Conservation (phyloP, 1,140 invertebrate species). For the Cydia pomonella region DNA sequence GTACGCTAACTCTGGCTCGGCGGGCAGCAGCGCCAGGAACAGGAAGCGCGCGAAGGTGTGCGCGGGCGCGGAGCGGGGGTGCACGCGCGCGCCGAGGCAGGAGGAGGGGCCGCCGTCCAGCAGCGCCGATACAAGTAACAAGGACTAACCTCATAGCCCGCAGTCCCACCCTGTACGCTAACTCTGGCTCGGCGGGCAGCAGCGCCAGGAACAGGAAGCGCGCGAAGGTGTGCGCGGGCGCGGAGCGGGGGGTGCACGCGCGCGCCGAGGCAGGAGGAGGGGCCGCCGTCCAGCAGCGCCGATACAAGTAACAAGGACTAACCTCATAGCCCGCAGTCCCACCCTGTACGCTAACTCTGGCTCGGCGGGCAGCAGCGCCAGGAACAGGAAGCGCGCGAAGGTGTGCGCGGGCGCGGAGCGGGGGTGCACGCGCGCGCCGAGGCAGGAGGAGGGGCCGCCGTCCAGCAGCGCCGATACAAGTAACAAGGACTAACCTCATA, state of each 20-base stretch:
- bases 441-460: slow-evolving; percentile 88
- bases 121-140: too few relatives aligned
- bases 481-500: too few relatives aligned
- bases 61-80: slow-evolving; percentile 89
- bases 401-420: slow-evolving; percentile 91
- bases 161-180: slow-evolving; percentile 87
- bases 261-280: slow-evolving; percentile 86
- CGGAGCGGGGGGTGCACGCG: slow-evolving; percentile 88
- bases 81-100: slow-evolving; percentile 87
- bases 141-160: too few relatives aligned
- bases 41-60: slow-evolving; percentile 91
- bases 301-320: too few relatives aligned
- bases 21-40: slow-evolving; percentile 87
- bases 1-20: slow-evolving; percentile 89
- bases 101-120: slow-evolving; percentile 88
- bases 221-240: slow-evolving; percentile 92
- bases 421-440: slow-evolving; percentile 87
- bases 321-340: slow-evolving; percentile 83
- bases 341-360: slow-evolving; percentile 89
- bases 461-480: slow-evolving; percentile 84
- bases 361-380: slow-evolving; percentile 86
- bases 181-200: slow-evolving; percentile 86
- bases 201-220: slow-evolving; percentile 89
- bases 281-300: slow-evolving; percentile 86
- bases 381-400: slow-evolving; percentile 90